Conservation (phyloP, 2,113 vertebrate species). For the Stercorarius parasiticus region DNA sequence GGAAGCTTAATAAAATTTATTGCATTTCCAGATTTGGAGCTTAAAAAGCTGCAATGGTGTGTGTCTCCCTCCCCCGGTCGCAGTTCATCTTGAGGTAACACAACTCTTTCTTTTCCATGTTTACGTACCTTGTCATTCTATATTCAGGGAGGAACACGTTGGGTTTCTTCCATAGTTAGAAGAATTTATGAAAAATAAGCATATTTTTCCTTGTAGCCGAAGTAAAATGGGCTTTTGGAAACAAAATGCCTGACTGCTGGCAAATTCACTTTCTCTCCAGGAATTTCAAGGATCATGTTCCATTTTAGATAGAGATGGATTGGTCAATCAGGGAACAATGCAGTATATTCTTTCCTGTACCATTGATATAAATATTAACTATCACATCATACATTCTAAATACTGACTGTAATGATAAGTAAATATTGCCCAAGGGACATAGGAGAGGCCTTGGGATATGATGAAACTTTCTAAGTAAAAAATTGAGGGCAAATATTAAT, state of each 20-base stretch:
- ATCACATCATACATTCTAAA: background rate
- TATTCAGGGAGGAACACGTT: background rate
- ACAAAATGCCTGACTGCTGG: background rate
- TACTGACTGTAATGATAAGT: background rate
- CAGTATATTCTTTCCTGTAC: background rate
- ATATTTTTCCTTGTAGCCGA: background rate
- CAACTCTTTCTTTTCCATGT: background rate
- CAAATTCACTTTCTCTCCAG: background rate
- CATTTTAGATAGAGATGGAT: background rate
- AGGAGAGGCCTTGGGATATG: background rate
- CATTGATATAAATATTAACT: background rate
- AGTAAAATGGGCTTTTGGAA: background rate
- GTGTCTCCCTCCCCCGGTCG: background rate
- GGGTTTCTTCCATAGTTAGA: background rate
- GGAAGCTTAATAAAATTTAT: background rate
- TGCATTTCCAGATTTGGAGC: background rate
- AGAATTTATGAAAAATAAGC: background rate
- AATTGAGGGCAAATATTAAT: background rate
- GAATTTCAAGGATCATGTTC: background rate
- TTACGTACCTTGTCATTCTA: background rate
- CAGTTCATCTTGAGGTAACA: background rate
- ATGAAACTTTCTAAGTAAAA: conserved; percentile 1
- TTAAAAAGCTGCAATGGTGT: background rate
- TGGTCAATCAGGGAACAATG: background rate
- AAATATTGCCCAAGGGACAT: background rate